A percentile compares a stretch with the other conserved stretches of the same genome.
Conservation (phyloP, 2,888 invertebrate genomes). For the Heliconius charithonia region DNA sequence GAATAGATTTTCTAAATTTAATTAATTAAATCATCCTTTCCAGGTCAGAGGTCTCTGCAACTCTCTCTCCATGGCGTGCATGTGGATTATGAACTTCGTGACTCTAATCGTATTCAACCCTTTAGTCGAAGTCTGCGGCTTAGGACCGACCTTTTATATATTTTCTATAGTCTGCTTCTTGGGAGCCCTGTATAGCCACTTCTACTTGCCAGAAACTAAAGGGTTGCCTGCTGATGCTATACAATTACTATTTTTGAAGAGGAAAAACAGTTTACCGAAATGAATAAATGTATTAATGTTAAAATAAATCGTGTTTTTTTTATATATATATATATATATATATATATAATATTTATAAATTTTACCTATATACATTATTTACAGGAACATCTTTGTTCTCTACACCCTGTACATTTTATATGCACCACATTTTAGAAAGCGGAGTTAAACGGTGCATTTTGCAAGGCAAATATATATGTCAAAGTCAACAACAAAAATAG, state of each 20-base stretch:
- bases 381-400: no score
- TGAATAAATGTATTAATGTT: conserved; percentile 23
- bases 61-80: conserved; percentile 62
- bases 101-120: conserved; percentile 70
- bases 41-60: conserved; percentile 70
- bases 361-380: no score
- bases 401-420: no score
- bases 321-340: no score
- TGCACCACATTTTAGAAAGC: no score
- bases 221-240: conserved; percentile 71
- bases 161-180: conserved; percentile 67
- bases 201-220: conserved; percentile 77
- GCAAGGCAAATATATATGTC: no score
- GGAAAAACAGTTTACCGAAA: conserved; percentile 40
- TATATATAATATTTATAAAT: no score
- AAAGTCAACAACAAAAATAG: no score
- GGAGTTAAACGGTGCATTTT: no score
- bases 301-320: not conserved
- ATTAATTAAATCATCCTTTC: conserved; percentile 37
- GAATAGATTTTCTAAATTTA: no score
- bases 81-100: conserved; percentile 70
- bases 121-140: conserved; percentile 63
- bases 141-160: conserved; percentile 69
- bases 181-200: conserved; percentile 64
- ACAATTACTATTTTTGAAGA: conserved; percentile 64